Base-by-base conservation (phyloP, 2,797 vertebrate species). In the Lutjanus argentimaculatus region DNA sequence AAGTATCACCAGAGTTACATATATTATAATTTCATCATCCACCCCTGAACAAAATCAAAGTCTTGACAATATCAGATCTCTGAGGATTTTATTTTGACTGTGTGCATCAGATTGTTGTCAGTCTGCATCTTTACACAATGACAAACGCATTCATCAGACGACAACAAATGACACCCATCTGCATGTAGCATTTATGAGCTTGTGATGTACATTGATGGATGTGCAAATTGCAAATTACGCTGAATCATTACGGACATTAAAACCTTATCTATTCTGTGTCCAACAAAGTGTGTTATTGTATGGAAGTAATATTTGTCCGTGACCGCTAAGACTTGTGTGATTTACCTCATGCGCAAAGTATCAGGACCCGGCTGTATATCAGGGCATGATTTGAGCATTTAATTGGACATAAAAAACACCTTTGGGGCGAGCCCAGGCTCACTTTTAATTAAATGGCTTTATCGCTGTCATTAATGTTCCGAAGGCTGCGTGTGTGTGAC, bases 391-490 rank as follows among this genome's bases (percentile, higher is more conserved):
- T 83, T 89, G 66, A 82, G 66, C 86, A 75, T 88, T 85, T 93
- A 84, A 93, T 89, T 89, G 88, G 86, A 87, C 70, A 79, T 87
- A 72, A 88, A 88, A 88, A 88, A 81, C 74, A 91, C 82, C 86
- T 81, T 75, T 74, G 77, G 89, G 84, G 80, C 22, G 1, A 85
- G 68, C 80, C 21, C 40, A 19, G 71, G 13, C 67, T 85, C 80
- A 87, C 84, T 88, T 93, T 86, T 93, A 91, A 93, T 93, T 92
- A 93, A 91, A 93, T 74, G 75, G 79, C 79, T 92, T 91, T 86
- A 91, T 89, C 67, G 71, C 70, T 75, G 66, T 78, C 80, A 56
- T 88, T 86, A 90, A 90, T 82, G 83, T 83, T 88, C 72, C 58
- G n/a, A 55, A 77, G 58, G 53, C 71, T 58, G 65, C 55, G 59